phyloP scores from a whole-genome alignment of 2,888 invertebrate species.

The Elmis aenea region DNA sequence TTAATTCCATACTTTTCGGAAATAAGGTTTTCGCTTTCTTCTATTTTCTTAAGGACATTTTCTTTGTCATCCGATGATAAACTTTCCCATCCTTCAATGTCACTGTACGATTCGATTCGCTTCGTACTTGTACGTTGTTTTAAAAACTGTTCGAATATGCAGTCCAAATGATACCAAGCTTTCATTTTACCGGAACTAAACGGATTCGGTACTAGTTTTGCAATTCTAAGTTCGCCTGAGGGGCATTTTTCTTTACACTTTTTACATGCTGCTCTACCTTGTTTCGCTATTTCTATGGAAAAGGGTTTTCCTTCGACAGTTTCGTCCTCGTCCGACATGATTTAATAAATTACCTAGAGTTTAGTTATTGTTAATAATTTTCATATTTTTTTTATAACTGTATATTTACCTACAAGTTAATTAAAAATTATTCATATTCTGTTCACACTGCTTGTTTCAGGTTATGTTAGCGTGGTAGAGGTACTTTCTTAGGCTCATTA shows the following conservation, averaged over 20 bases:
- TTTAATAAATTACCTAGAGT: neutral
- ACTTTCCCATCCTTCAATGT: conserved; percentile 71
- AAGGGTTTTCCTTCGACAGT: conserved; percentile 53
- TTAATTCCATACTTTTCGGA: conserved; percentile 51
- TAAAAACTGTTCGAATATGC: conserved; percentile 73
- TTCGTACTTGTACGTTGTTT: conserved; percentile 78
- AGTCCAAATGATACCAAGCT: conserved; percentile 75
- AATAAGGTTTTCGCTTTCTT: conserved; percentile 56
- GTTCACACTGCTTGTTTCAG: too few species aligned
- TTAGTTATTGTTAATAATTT: too few species aligned
- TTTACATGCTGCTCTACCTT: conserved; percentile 77
- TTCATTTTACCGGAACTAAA: conserved; percentile 74
- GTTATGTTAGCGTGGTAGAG: too few species aligned
- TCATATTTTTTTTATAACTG: too few species aligned
- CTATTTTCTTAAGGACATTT: conserved; percentile 57
- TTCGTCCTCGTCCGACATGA: neutral
- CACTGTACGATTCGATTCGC: conserved; percentile 70
- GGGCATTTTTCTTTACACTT: conserved; percentile 78
- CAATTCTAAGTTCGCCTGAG: conserved; percentile 67
- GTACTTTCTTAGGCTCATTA: too few species aligned
- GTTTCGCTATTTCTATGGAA: conserved; percentile 73
- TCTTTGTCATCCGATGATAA: conserved; percentile 64
- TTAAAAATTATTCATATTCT: too few species aligned
- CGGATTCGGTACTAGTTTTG: conserved; percentile 73
- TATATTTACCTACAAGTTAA: too few species aligned